Conservation (phyloP, 2,888 invertebrate genomes). For the Daptonema setosum region DNA sequence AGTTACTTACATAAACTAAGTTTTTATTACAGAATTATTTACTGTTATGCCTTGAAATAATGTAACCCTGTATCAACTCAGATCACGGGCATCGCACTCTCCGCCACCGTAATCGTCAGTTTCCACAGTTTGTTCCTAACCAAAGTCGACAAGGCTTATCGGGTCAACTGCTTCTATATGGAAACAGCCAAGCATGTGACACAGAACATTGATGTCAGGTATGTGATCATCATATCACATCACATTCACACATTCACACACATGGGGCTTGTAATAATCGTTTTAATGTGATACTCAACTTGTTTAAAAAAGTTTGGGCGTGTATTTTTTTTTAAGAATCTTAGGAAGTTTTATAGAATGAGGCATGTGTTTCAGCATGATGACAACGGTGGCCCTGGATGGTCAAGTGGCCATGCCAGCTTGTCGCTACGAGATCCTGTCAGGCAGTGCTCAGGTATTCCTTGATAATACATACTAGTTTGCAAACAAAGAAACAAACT, state of each 20-base stretch:
- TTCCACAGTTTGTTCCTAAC: conserved; percentile 6
- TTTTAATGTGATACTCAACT: too few species aligned
- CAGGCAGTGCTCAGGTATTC: not conserved
- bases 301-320: not conserved
- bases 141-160: conserved; percentile 7
- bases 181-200: conserved; percentile 4
- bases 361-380: conserved; percentile 7
- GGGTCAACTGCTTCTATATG: conserved; percentile 7
- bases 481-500: too few species aligned
- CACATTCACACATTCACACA: too few species aligned
- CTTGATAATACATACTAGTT: too few species aligned
- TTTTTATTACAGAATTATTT: too few species aligned
- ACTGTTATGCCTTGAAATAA: too few species aligned
- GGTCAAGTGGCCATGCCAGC: conserved; percentile 3
- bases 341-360: too few species aligned
- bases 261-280: too few species aligned
- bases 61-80: too few species aligned
- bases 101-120: conserved; percentile 5
- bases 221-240: too few species aligned
- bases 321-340: too few species aligned
- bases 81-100: conserved; percentile 1
- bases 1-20: too few species aligned
- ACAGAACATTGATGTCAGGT: conserved; percentile 5
- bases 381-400: conserved; percentile 4
- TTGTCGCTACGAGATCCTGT: conserved; percentile 6